phyloP scores from a whole-genome alignment of 2,113 vertebrate genomes.

The Melanerpes aurifrons region DNA sequence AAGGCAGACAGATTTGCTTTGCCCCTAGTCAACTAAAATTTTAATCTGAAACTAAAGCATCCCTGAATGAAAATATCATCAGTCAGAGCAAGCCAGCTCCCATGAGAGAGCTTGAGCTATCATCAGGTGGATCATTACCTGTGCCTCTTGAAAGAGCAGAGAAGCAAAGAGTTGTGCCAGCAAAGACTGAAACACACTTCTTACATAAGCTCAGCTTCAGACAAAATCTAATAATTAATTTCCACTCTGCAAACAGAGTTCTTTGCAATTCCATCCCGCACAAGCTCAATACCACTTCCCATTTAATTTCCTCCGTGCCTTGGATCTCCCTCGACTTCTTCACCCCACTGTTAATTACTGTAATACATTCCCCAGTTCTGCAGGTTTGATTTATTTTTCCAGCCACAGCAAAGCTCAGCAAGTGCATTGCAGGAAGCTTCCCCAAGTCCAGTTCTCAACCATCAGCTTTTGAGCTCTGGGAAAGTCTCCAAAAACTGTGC shows the following conservation, averaged over 20 bases:
- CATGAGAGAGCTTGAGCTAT: background rate
- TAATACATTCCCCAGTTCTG: background rate
- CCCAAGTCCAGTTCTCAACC: background rate
- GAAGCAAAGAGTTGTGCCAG: background rate
- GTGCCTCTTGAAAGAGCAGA: background rate
- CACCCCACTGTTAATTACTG: slow-evolving; percentile 35
- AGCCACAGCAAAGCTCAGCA: background rate
- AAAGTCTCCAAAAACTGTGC: background rate
- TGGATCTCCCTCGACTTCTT: background rate
- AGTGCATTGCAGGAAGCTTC: background rate
- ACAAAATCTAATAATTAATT: slow-evolving; percentile 70
- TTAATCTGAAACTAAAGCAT: background rate
- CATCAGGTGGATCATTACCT: background rate
- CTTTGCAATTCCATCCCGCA: slow-evolving; percentile 32
- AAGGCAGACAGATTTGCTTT: background rate
- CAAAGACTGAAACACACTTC: background rate
- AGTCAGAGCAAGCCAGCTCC: background rate
- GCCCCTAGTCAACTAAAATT: background rate
- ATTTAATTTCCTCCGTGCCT: slow-evolving; percentile 17
- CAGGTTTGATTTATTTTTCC: background rate
- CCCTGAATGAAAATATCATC: background rate
- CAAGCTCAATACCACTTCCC: slow-evolving; percentile 47
- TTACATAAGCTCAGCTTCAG: slow-evolving; percentile 8
- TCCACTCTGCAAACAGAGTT: slow-evolving; percentile 7
- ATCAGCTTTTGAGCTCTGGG: background rate